Conservation (phyloP, 1,140 invertebrate species). For the Subanguina moxae region DNA sequence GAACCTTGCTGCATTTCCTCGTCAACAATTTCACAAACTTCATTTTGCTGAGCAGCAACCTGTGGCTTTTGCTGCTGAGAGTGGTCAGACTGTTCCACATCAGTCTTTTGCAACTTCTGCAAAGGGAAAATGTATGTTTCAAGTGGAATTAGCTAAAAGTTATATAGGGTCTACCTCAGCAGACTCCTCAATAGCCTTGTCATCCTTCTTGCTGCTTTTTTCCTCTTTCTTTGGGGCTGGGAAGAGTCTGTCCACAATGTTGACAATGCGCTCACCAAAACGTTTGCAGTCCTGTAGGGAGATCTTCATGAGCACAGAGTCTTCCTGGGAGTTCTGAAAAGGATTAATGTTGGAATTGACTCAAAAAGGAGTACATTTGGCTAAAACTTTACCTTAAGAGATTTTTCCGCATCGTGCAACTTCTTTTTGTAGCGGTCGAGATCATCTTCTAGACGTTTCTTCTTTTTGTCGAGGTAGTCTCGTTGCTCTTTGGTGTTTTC, state of each 20-base stretch:
- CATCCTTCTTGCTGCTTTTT: constrained; percentile 21
- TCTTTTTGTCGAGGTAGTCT: constrained; percentile 53
- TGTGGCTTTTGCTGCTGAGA: too few species aligned
- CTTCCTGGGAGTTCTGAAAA: constrained; percentile 53
- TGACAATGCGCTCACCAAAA: constrained; percentile 42
- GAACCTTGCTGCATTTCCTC: too few species aligned
- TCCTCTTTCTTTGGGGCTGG: constrained; percentile 50
- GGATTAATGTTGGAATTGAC: too few species aligned
- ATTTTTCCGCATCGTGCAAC: constrained; percentile 51
- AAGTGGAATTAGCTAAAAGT: too few species aligned
- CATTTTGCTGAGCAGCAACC: too few species aligned
- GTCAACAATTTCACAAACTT: too few species aligned
- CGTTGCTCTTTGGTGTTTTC: constrained; percentile 52
- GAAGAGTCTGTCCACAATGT: constrained; percentile 51
- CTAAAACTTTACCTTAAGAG: constrained; percentile 51
- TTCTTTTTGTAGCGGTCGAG: constrained; percentile 57
- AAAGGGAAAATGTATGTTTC: too few species aligned
- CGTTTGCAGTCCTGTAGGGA: constrained; percentile 48
- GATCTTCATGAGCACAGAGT: constrained; percentile 38
- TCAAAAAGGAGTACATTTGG: too few species aligned
- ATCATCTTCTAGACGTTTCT: constrained; percentile 52
- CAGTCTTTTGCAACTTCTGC: too few species aligned
- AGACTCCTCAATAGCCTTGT: not conserved
- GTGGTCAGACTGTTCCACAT: too few species aligned
- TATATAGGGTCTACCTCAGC: too few species aligned